Evolutionary conservation across 2,113 vertebrate genomes (phyloP).

Genomic region (Spheniscus mendiculus): DNA sequence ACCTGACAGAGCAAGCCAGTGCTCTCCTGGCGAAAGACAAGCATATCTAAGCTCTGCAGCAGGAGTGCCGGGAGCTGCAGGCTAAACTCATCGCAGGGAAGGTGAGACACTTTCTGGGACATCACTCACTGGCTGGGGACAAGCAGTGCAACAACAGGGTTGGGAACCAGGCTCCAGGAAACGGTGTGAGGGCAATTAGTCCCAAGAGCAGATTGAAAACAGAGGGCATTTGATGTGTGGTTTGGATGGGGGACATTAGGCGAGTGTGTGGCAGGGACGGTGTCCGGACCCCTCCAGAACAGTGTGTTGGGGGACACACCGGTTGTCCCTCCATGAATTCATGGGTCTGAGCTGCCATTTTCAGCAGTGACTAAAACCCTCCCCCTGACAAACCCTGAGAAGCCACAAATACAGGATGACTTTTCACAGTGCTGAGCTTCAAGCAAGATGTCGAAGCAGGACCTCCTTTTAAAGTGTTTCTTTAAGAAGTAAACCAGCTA

Average conservation of each 20-base stretch:
- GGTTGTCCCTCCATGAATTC: neutral
- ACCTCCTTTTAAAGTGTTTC: neutral
- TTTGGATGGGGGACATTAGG: neutral
- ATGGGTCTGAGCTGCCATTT: neutral
- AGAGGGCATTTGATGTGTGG: neutral
- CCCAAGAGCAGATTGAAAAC: neutral
- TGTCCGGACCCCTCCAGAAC: neutral
- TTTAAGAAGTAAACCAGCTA: neutral
- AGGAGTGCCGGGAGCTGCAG: slow-evolving; percentile 88
- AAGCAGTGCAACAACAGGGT: neutral
- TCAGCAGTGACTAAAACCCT: neutral
- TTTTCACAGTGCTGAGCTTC: neutral
- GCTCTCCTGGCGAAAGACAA: slow-evolving; percentile 93
- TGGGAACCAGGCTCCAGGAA: neutral
- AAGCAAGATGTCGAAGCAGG: neutral
- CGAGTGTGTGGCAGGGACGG: neutral
- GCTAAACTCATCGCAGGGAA: slow-evolving; percentile 80
- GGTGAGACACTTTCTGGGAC: slow-evolving; percentile 71
- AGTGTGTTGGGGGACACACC: neutral
- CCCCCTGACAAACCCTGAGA: neutral
- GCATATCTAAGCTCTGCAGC: slow-evolving; percentile 89
- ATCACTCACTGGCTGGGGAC: neutral
- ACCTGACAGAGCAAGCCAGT: slow-evolving; percentile 92
- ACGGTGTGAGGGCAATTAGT: neutral
- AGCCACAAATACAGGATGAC: neutral